Evolutionary conservation across 1,140 invertebrate genomes (phyloP).

Genomic region (Eurosta solidaginis): DNA sequence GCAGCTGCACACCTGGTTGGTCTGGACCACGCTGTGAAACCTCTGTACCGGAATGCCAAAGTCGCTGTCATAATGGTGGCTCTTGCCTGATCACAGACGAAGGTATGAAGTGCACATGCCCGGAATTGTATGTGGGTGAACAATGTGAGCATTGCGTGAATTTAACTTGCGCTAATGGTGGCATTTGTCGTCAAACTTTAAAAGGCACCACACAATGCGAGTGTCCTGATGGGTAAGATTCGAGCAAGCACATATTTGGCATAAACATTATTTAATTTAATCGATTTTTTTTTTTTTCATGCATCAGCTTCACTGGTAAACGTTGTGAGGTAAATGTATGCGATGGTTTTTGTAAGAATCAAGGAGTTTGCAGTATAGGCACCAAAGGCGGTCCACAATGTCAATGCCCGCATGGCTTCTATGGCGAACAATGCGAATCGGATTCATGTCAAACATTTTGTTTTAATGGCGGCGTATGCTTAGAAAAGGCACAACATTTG

Average conservation of each 20-base stretch:
- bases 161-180: constrained; percentile 55
- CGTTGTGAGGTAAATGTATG: constrained; percentile 60
- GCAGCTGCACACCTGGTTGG: constrained; percentile 69
- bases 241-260: neutral
- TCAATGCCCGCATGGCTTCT: constrained; percentile 62
- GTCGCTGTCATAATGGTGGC: constrained; percentile 56
- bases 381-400: constrained; percentile 60
- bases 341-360: constrained; percentile 62
- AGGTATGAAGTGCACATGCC: constrained; percentile 55
- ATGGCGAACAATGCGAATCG: constrained; percentile 65
- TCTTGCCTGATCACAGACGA: constrained; percentile 49
- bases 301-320: constrained; percentile 43
- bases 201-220: constrained; percentile 62
- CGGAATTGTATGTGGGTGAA: constrained; percentile 48
- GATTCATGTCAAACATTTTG: constrained; percentile 64
- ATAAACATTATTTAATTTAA: neutral
- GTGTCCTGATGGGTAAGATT: constrained; percentile 59
- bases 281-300: neutral
- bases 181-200: constrained; percentile 54
- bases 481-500: constrained; percentile 39
- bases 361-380: constrained; percentile 63
- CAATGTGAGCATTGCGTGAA: constrained; percentile 58
- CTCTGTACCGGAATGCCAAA: constrained; percentile 62
- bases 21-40: constrained; percentile 71
- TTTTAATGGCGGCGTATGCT: constrained; percentile 62